These are phyloP conservation scores for Seira musarum DNA, from an alignment of 2,888 invertebrate species.

Conservation along the genomic window DNA sequence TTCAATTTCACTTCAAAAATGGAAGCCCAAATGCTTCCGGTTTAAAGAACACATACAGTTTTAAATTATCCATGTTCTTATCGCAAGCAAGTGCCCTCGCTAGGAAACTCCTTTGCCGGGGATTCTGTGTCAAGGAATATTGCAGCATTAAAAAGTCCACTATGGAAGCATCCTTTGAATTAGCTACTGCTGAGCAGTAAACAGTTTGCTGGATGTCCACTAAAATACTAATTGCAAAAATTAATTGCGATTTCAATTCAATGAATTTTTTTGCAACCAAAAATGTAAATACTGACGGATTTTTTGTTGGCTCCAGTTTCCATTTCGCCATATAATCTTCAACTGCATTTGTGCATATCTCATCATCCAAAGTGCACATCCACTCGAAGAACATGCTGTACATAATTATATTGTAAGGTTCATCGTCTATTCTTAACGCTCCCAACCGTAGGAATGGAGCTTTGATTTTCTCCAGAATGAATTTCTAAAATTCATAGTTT, in stretches of 20 bases:
- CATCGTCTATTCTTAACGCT: background rate
- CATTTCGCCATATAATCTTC: conserved; percentile 10
- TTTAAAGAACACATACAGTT: conserved; percentile 4
- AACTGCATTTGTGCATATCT: conserved; percentile 22
- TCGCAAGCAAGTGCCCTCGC: conserved; percentile 39
- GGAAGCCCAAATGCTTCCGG: background rate
- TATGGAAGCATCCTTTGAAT: background rate
- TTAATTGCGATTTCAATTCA: background rate
- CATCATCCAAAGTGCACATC: conserved; percentile 42
- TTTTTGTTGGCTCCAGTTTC: conserved; percentile 26
- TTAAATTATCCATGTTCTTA: background rate
- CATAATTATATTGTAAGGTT: conserved; percentile 23
- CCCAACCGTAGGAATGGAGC: conserved; percentile 16
- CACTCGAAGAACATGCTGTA: conserved; percentile 44
- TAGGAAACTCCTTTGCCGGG: conserved; percentile 1
- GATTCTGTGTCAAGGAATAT: conserved; percentile 6
- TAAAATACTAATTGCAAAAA: conserved; percentile 14
- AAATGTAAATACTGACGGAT: background rate
- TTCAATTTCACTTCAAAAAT: background rate
- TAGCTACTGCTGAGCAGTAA: conserved; percentile 33
- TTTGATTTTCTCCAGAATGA: conserved; percentile 12
- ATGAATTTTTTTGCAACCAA: background rate
- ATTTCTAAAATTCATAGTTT: conserved; percentile 5
- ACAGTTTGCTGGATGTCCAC: conserved; percentile 30
- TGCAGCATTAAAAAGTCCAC: conserved; percentile 21